Conservation (phyloP, 2,113 vertebrate species). For the Aptenodytes patagonicus region DNA sequence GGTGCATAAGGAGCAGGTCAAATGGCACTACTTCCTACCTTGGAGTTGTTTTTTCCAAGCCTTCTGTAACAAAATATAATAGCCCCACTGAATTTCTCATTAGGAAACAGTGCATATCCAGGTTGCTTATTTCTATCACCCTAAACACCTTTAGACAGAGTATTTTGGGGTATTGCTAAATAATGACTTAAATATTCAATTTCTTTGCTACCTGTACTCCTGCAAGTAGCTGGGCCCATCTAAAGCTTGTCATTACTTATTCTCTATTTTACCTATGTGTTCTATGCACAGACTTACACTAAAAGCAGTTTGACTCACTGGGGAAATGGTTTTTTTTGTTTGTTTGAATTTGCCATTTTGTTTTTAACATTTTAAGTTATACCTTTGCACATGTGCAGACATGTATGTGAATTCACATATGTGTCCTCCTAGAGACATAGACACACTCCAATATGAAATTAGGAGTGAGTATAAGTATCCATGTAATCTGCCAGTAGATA, state of each 20-base stretch:
- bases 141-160: not conserved
- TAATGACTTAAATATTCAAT: not conserved
- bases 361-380: not conserved
- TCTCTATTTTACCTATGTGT: not conserved
- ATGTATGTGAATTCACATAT: not conserved
- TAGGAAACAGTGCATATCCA: not conserved
- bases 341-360: not conserved
- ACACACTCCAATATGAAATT: not conserved
- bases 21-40: not conserved
- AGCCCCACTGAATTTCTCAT: not conserved
- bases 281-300: not conserved
- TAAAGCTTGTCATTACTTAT: not conserved
- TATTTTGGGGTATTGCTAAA: not conserved
- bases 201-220: not conserved
- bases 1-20: not conserved
- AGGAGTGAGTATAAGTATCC: not conserved
- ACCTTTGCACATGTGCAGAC: not conserved
- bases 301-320: not conserved
- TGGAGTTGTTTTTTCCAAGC: not conserved
- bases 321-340: not conserved
- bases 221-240: not conserved
- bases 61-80: not conserved
- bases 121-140: not conserved
- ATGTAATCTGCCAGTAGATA: not conserved
- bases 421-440: not conserved